Base-by-base conservation (phyloP, 2,888 invertebrate genomes). In the Eristalis arbustorum region DNA sequence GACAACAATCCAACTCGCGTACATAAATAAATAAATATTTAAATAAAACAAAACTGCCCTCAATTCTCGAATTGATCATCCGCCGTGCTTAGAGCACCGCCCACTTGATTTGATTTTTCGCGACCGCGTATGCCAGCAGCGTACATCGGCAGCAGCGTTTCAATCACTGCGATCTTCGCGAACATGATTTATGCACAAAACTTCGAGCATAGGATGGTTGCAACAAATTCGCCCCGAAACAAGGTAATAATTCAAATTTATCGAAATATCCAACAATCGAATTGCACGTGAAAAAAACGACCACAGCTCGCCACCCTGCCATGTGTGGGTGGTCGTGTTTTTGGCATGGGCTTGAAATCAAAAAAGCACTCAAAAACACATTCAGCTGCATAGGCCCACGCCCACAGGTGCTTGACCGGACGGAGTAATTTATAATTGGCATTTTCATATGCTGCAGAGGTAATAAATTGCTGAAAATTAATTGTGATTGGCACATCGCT, bases 211-310 rank as follows among this genome's bases (percentile, higher is more conserved):
- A 76, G 71, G 71, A 71, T 31, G 79, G 69, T 71, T 67, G 61
- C 84, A 79, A 79, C 84, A 84, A 84, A 84, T 75, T 74, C 84
- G 69, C 79, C 75, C 71, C 34, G 79, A 74, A 84, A 84, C 79
- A 71, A 40, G 25, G 84, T 62, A 79, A 84, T 84, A 84, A 84
- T 84, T 80, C 75, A 84, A 80, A 75, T 80, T 72, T 76, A 75
- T 80, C 71, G 66, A 84, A 79, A 64, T 56, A 64, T 66, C 83
- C 59, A 71, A 18, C 40, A 79, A 69, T 79, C 71, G 14, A 28
- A 59, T 13, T 59, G 59, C 14, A 14, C 1, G 25, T 14, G 25
- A 59, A 59, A 59, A 49, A 18, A 49, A n/a, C n/a, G n/a, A n/a
- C n/a, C n/a, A n/a, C n/a, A n/a, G n/a, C n/a, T n/a, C n/a, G n/a